Evolutionary conservation across 2,888 invertebrate species (phyloP).

Genomic region (Netelia virgata): DNA sequence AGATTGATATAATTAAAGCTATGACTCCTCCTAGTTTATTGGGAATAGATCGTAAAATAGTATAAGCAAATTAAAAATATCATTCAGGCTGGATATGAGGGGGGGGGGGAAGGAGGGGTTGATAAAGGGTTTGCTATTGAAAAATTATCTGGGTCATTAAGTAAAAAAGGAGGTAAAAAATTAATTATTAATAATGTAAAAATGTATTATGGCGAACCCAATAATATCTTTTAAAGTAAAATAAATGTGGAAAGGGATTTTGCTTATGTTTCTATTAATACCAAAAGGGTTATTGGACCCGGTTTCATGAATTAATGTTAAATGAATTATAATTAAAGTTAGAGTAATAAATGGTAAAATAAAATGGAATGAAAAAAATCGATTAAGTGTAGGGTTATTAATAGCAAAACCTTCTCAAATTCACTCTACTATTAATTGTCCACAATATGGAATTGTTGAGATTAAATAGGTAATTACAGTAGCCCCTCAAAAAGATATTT

Average conservation of each 20-base stretch:
- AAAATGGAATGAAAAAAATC: constrained; percentile 92
- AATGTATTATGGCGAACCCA: constrained; percentile 87
- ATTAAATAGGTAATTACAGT: constrained; percentile 92
- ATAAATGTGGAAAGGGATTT: constrained; percentile 90
- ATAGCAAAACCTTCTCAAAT: constrained; percentile 92
- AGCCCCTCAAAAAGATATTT: constrained; percentile 93
- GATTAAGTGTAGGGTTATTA: constrained; percentile 91
- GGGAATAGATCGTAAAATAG: constrained; percentile 92
- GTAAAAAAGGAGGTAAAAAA: constrained; percentile 86
- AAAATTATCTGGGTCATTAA: constrained; percentile 92
- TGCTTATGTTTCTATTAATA: constrained; percentile 88
- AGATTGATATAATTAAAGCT: constrained; percentile 88
- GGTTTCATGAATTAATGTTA: constrained; percentile 89
- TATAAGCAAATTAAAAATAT: constrained; percentile 94
- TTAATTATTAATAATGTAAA: constrained; percentile 85
- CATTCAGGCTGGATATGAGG: constrained; percentile 93
- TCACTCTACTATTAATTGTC: constrained; percentile 88
- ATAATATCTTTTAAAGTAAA: constrained; percentile 88
- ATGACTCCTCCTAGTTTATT: constrained; percentile 92
- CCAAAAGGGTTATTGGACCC: constrained; percentile 90
- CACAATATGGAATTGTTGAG: constrained; percentile 90
- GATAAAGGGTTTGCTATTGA: constrained; percentile 85
- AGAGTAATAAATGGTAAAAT: constrained; percentile 89
- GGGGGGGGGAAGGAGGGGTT: constrained; percentile 87
- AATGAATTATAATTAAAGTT: constrained; percentile 88